Evolutionary conservation across 1,140 invertebrate species (phyloP), one percentile per base, ranked within the genome.

Genomic region (Melanaphis sacchari): DNA sequence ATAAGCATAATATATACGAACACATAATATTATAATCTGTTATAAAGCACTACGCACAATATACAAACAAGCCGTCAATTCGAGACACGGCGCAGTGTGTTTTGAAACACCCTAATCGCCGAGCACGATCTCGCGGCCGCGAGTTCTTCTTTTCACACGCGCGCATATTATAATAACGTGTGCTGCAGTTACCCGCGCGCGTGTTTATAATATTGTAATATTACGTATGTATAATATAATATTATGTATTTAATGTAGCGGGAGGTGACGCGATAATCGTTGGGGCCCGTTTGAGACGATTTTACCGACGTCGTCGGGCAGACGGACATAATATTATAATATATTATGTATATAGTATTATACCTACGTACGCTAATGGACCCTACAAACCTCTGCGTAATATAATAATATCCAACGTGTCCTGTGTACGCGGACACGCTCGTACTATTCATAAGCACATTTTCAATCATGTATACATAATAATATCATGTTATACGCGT

Each of bases 11-110:
- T 40, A 26, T 84, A 40, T 22, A 46, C 15, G 36, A 11, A 85
- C 22, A 88, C 8, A 88, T 43, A 66, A 87, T 43, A 43, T 43
- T 85, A 84, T 87, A 15, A 87, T 87, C 24, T 41, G 43, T 85
- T 85, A 85, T 40, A 26, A 85, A 11, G 24, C 31, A 85, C 38
- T 41, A 85, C 38, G 26, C 41, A 31, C 46, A 43, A 26, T 87
- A 87, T 87, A 88, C 85, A 88, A 49, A 88, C 85, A 88, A 49
- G 85, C 85, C 85, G 85, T 49, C 43, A 88, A 49, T 88, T n/a
- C 46, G 18, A 36, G n/a, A 88, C 7, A 49, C n/a, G 26, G 43
- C 31, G 31, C 59, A 15, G 59, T 76, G 59, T 49, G 85, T 88
- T 88, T 88, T 43, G n/a, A 36, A 88, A 88, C 85, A 88, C 43